phyloP scores from a whole-genome alignment of 2,797 vertebrate genomes.

The Cirrhinus molitorella region DNA sequence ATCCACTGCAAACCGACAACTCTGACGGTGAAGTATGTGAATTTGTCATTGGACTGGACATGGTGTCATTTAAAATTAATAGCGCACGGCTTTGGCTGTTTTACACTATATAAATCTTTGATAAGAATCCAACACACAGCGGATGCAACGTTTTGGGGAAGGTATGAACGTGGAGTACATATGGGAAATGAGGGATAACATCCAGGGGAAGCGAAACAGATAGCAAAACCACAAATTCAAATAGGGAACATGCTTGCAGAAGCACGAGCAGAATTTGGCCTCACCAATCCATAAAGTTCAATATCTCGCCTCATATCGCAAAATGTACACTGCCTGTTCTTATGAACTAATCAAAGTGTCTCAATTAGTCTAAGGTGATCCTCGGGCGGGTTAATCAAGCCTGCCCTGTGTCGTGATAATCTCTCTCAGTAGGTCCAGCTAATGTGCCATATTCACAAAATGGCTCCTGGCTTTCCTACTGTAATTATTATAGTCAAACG shows the following conservation, averaged over 20 bases:
- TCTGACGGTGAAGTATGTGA: conserved; percentile 73
- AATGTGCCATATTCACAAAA: conserved; percentile 74
- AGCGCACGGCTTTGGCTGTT: conserved; percentile 77
- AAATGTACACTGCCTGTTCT: conserved; percentile 44
- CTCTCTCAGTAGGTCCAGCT: conserved; percentile 75
- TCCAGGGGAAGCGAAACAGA: conserved; percentile 51
- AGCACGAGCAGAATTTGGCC: conserved; percentile 12
- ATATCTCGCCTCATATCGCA: conserved; percentile 47
- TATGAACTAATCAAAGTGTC: conserved; percentile 57
- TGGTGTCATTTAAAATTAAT: conserved; percentile 77
- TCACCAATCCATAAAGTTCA: conserved; percentile 21
- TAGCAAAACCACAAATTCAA: conserved; percentile 46
- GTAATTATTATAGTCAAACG: conserved; percentile 71
- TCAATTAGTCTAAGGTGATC: conserved; percentile 61
- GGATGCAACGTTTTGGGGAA: conserved; percentile 60
- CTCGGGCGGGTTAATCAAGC: conserved; percentile 63
- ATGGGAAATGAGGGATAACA: conserved; percentile 62
- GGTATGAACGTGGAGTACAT: conserved; percentile 67
- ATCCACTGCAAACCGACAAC: conserved; percentile 67
- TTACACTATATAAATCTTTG: conserved; percentile 86
- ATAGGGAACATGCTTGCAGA: conserved; percentile 18
- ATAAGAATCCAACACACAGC: conserved; percentile 74
- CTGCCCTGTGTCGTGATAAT: conserved; percentile 71
- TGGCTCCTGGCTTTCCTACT: conserved; percentile 71
- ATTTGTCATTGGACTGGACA: conserved; percentile 77